Evolutionary conservation across 2,113 vertebrate genomes (phyloP).

Genomic region (Dendropsophus ebraccatus): DNA sequence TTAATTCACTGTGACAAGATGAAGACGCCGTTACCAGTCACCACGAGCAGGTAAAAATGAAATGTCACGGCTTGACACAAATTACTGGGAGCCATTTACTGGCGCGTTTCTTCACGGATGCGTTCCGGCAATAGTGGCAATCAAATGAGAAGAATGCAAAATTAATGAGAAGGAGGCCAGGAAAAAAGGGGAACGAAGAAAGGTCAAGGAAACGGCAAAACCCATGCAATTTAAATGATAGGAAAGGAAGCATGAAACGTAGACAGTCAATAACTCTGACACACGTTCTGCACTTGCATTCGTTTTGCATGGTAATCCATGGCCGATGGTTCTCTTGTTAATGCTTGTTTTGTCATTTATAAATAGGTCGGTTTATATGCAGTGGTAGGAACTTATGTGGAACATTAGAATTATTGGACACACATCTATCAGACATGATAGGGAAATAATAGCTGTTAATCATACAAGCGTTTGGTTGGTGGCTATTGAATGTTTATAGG

Average conservation of each 20-base stretch:
- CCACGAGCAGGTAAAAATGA: conserved; percentile 5
- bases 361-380: neutral
- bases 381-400: too few species aligned
- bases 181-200: conserved; percentile 15
- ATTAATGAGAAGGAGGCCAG: conserved; percentile 10
- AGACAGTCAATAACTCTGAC: neutral
- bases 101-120: neutral
- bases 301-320: neutral
- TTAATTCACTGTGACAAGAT: neutral
- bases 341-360: neutral
- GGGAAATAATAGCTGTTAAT: too few species aligned
- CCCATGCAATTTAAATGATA: neutral
- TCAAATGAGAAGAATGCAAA: neutral
- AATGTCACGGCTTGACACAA: conserved; percentile 6
- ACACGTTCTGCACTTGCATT: neutral
- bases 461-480: too few species aligned
- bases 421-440: too few species aligned
- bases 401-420: too few species aligned
- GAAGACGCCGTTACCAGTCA: neutral
- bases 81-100: conserved; percentile 1
- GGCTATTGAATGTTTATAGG: too few species aligned
- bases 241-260: neutral
- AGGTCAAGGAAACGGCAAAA: conserved; percentile 12
- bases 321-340: neutral
- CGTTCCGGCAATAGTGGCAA: neutral